Conservation (phyloP, 2,888 invertebrate species). For the Noctua fimbriata region DNA sequence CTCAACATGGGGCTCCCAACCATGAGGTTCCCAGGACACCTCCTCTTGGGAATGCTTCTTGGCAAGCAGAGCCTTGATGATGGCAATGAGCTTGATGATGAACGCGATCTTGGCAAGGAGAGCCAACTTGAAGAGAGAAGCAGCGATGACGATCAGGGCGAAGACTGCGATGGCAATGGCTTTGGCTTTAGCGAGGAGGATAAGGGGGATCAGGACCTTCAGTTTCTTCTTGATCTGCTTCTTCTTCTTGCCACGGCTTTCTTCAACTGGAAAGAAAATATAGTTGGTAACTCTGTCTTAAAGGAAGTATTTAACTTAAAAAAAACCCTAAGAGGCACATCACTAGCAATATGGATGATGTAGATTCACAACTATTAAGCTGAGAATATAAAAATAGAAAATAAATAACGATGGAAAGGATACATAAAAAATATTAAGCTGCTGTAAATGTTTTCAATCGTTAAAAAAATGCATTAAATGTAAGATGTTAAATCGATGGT, state of each 20-base stretch:
- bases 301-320: neutral
- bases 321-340: neutral
- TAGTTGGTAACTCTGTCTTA: neutral
- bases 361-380: neutral
- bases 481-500: neutral
- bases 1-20: slow-evolving; percentile 76
- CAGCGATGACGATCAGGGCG: slow-evolving; percentile 92
- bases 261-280: slow-evolving; percentile 75
- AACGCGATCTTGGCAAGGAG: slow-evolving; percentile 94
- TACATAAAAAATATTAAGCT: neutral
- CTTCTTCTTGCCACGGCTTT: slow-evolving; percentile 93
- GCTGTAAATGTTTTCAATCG: neutral
- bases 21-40: slow-evolving; percentile 71
- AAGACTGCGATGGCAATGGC: slow-evolving; percentile 92
- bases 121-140: slow-evolving; percentile 93
- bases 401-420: neutral
- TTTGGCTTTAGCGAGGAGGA: slow-evolving; percentile 92
- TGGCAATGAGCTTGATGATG: slow-evolving; percentile 81
- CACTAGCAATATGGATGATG: neutral
- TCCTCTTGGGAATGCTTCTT: slow-evolving; percentile 83
- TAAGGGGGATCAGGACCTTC: slow-evolving; percentile 88
- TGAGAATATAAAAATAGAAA: neutral
- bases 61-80: slow-evolving; percentile 84
- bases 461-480: neutral
- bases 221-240: slow-evolving; percentile 91